Evolutionary conservation across 92 coral and sea anemone genomes (phyloP), one percentile per base, ranked within the genome.

Genomic region (Nematostella vectensis): DNA sequence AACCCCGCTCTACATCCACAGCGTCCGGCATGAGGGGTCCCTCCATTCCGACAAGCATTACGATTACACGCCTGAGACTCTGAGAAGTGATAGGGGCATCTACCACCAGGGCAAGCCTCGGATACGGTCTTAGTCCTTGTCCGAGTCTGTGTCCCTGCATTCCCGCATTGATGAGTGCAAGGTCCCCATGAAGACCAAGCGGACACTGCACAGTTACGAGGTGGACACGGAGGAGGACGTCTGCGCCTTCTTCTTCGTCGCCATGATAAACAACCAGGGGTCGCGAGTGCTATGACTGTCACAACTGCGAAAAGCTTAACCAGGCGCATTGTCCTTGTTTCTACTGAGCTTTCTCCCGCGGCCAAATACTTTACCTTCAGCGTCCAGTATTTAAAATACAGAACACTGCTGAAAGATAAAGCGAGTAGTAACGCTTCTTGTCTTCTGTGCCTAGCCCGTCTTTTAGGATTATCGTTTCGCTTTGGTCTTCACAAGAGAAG

Each of bases 121-220:
- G 36, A 39, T 1, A 54, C 69, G 2, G 71, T 62, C 57, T 78
- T 71, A 15, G 31, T 21, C 55, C 96, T 73, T 1, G 72, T 54
- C 43, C 96, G 53, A 15, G 58, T 55, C 66, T 73, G 83, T 2
- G 78, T 57, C 4, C 96, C 96, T 2, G 80, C 78, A 15, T 69
- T 74, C 0, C 96, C 96, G 47, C 96, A 88, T 16, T 24, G 68
- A 29, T 70, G 93, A 3, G 72, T 59, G 51, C 96, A 83, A 17
- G 59, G 50, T 11, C 80, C 29, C 88, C 88, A 88, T 1, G 48
- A 12, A 9, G 66, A 15, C 94, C 88, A 88, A 0, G 24, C 10
- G 2, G 74, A 26, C 0, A 68, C 85, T 11, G 15, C 55, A 57
- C 96, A 88, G 25, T 79, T 47, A 9, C 81, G 57, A 0, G 63